Conservation (phyloP, 2,113 vertebrate species). For the Butastur rufipennis region DNA sequence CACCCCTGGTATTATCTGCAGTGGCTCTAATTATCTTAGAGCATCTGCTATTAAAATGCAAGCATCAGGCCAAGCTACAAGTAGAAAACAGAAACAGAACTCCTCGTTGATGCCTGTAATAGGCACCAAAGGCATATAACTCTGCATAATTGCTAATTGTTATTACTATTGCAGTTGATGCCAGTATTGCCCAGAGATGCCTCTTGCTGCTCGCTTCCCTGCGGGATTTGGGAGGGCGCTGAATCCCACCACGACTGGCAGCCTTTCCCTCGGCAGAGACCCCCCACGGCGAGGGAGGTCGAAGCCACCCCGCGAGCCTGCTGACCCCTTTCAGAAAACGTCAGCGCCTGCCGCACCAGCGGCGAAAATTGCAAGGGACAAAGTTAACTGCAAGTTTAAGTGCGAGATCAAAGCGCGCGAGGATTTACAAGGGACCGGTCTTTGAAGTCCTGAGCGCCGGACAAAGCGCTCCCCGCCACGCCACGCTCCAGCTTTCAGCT, state of each 20-base stretch:
- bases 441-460: rapidly evolving
- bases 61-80: constrained; percentile 35
- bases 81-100: constrained; percentile 42
- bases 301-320: rapidly evolving
- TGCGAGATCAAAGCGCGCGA: rapidly evolving
- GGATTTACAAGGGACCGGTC: background rate
- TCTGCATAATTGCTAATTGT: constrained; percentile 47
- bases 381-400: background rate
- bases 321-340: background rate
- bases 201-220: background rate
- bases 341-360: rapidly evolving
- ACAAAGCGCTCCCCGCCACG: background rate
- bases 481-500: background rate
- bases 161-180: constrained; percentile 7
- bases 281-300: rapidly evolving
- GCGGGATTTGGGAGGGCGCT: background rate
- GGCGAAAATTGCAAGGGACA: rapidly evolving
- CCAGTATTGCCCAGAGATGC: constrained; percentile 8
- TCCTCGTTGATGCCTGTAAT: constrained; percentile 2
- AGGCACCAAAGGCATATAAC: constrained; percentile 30
- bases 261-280: background rate
- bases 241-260: rapidly evolving
- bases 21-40: background rate
- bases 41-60: constrained; percentile 41
- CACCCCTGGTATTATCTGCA: background rate